These are phyloP conservation scores for Ceratina calcarata DNA, from an alignment of 1,140 invertebrate genomes.

Conservation along the genomic window DNA sequence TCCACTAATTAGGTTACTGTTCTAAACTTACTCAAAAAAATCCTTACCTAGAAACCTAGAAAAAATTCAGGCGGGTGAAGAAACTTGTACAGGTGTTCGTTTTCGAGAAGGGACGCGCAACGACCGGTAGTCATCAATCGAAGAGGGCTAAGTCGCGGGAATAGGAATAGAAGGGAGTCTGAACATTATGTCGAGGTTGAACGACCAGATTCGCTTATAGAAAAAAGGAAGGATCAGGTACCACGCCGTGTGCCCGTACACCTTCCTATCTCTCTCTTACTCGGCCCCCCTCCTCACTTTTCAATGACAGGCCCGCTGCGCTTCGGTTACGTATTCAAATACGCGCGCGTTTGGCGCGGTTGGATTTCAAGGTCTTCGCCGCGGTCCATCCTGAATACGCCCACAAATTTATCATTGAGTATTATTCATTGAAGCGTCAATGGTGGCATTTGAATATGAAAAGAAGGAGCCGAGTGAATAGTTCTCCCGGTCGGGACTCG, in stretches of 20 bases:
- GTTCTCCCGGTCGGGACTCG: conserved; percentile 37
- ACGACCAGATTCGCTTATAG: conserved; percentile 45
- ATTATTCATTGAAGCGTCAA: conserved; percentile 81
- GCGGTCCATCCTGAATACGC: conserved; percentile 78
- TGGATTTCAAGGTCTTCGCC: conserved; percentile 76
- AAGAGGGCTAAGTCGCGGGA: conserved; percentile 13
- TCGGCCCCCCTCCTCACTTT: not conserved
- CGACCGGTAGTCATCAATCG: conserved; percentile 6
- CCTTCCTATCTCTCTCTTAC: conserved; percentile 19
- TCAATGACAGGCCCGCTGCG: conserved; percentile 8
- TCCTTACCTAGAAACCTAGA: not conserved
- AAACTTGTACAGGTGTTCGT: not conserved
- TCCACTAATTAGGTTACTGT: too few relatives aligned
- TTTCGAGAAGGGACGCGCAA: too few relatives aligned
- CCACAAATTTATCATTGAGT: conserved; percentile 81
- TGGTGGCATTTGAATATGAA: conserved; percentile 81
- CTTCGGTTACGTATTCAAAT: conserved; percentile 64
- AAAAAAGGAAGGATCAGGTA: conserved; percentile 25
- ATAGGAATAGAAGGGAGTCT: conserved; percentile 47
- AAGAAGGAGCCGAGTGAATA: conserved; percentile 77
- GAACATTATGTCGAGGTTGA: conserved; percentile 62
- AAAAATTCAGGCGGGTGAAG: not conserved
- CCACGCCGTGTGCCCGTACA: conserved; percentile 32
- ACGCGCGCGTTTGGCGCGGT: conserved; percentile 70
- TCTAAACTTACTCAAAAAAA: not conserved